Evolutionary conservation across 2,113 vertebrate genomes (phyloP).

Genomic region (Suricata suricatta): DNA sequence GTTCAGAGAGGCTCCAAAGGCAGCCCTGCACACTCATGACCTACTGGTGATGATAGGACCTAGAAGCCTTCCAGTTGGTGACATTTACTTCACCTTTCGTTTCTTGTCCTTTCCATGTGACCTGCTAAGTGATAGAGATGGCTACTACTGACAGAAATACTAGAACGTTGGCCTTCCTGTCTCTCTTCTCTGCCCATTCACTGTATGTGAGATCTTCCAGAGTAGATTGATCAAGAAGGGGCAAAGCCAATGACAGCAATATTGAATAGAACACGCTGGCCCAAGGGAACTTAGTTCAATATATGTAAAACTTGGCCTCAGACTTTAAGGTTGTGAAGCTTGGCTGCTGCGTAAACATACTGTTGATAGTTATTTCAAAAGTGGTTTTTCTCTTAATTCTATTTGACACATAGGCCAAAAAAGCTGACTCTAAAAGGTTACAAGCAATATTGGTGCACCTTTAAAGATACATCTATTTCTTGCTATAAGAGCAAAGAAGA

Average conservation of each 20-base stretch:
- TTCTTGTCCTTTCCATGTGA: neutral
- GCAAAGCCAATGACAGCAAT: neutral
- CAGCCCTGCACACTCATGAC: neutral
- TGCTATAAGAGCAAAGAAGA: slow-evolving; percentile 99
- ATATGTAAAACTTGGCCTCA: neutral
- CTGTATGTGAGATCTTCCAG: neutral
- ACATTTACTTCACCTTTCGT: neutral
- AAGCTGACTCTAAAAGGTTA: slow-evolving; percentile 99
- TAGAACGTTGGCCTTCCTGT: neutral
- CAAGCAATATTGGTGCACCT: slow-evolving; percentile 99
- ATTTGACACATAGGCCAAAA: slow-evolving; percentile 89
- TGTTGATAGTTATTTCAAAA: neutral
- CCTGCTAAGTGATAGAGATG: neutral
- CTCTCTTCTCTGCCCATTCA: neutral
- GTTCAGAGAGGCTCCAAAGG: neutral
- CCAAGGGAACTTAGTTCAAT: neutral
- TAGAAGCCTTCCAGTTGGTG: neutral
- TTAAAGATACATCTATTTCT: slow-evolving; percentile 99
- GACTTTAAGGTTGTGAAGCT: neutral
- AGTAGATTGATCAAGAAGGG: neutral
- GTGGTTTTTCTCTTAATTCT: slow-evolving; percentile 24
- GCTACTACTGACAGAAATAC: neutral
- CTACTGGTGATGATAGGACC: neutral
- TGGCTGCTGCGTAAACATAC: neutral
- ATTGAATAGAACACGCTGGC: neutral